Evolutionary conservation across 1,140 invertebrate genomes (phyloP), one percentile per base, ranked within the genome.

Genomic region (Drosophila carrolli): DNA sequence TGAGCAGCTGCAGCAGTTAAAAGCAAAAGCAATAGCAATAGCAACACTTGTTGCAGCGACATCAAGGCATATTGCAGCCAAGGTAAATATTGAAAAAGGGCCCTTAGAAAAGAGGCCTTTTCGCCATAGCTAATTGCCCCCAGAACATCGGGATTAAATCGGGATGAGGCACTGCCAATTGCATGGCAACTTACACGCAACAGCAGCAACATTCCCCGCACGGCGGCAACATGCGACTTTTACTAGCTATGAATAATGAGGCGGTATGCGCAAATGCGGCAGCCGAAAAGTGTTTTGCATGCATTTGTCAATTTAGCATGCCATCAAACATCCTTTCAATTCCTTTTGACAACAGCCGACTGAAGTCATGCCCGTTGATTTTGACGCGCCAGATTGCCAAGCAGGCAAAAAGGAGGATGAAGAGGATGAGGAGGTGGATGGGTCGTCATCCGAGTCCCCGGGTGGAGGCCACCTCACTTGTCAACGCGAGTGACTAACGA

Each of bases 261-360:
- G 51, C 65, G 47, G 55, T 48, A 68, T 72, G 62, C 46, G 41
- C 47, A 53, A 81, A 60, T 62, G 74, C 65, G 71, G 66, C 79
- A 84, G 81, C 65, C 50, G 59, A 80, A 63, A 85, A 81, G 53
- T 80, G 72, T 75, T 75, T 78, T 78, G 73, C 73, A 83, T 88
- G 84, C 80, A 81, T 75, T 81, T 78, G 77, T 66, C 80, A 83
- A 88, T 89, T 89, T 83, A 82, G 86, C 88, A 90, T 90, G 68
- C 62, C 81, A 81, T 83, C 76, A 86, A 90, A 90, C 86, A 90
- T 90, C 86, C 86, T 90, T 86, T 90, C 72, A 78, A 83, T 83
- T 85, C 67, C 71, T 70, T 88, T 89, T 80, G 73, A 89, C 84
- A 78, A 56, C 54, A 65, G 76, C 70, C 84, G 70, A 75, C 82